A percentile compares a stretch with the other conserved stretches of the same genome.
These are phyloP conservation scores for Phymorhynchus buccinoides DNA, from an alignment of 1,140 invertebrate genomes.

Conservation along the genomic window DNA sequence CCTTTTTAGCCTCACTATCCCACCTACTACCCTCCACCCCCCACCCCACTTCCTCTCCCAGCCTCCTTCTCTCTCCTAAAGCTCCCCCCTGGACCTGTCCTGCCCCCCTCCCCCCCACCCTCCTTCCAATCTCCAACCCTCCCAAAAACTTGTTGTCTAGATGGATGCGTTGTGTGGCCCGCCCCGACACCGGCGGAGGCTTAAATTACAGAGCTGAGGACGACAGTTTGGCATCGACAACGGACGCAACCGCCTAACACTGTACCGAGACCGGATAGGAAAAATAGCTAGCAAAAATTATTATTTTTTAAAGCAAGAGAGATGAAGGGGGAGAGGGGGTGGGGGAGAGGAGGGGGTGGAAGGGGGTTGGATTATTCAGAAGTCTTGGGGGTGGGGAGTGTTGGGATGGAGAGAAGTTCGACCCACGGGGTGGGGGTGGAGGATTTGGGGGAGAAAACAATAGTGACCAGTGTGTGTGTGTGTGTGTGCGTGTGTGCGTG, in stretches of 20 bases:
- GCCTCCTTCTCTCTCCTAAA: neutral
- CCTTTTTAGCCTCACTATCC: too few relatives aligned
- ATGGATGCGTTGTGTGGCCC: constrained; percentile 21
- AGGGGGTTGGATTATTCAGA: neutral
- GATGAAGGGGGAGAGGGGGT: neutral
- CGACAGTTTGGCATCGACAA: constrained; percentile 11
- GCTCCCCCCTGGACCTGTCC: neutral
- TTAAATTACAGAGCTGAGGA: constrained; percentile 19
- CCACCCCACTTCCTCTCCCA: neutral
- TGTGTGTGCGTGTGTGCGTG: neutral
- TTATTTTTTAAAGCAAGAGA: neutral
- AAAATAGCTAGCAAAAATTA: too few relatives aligned
- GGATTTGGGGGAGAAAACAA: neutral
- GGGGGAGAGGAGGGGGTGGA: neutral
- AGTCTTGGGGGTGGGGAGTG: neutral
- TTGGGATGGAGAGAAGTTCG: neutral
- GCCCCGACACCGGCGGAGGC: neutral
- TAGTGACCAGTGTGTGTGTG: neutral
- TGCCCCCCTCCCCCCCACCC: neutral
- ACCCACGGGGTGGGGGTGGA: neutral
- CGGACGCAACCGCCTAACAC: neutral
- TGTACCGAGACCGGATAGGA: neutral
- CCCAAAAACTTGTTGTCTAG: constrained; percentile 23
- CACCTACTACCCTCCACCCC: neutral
- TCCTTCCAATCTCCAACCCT: neutral